A percentile compares a stretch with the other conserved stretches of the same genome.
These are phyloP conservation scores for Pherbina coryleti DNA, from an alignment of 2,888 invertebrate species.

Conservation along the genomic window DNA sequence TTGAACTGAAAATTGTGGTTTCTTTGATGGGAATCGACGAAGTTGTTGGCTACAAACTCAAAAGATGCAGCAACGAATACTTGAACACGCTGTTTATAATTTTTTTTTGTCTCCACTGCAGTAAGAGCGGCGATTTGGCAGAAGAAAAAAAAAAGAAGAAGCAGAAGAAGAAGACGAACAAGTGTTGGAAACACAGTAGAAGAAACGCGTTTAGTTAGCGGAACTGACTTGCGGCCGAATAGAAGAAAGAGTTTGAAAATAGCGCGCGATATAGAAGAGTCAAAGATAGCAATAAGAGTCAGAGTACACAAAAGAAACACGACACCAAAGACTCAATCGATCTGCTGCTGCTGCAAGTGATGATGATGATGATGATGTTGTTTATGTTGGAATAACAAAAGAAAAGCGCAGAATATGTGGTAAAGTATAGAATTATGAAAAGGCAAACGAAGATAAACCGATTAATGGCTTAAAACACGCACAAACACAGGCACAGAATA, in stretches of 20 bases:
- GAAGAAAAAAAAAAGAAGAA: too few relatives aligned
- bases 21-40: conserved; percentile 20
- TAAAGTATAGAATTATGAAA: not conserved
- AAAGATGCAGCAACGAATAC: not conserved
- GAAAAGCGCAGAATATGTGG: conserved; percentile 1
- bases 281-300: not conserved
- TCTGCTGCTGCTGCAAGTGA: not conserved
- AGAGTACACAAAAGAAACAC: not conserved
- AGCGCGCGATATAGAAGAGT: conserved; percentile 4
- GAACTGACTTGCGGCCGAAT: conserved; percentile 18
- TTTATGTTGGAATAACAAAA: not conserved
- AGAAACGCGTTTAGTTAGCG: conserved; percentile 30
- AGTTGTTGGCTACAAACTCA: not conserved
- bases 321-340: conserved; percentile 17
- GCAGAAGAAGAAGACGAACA: not conserved
- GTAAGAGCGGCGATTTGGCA: not conserved
- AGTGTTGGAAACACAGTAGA: not conserved
- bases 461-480: conserved; percentile 35
- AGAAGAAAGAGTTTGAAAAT: not conserved
- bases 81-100: conserved; percentile 5
- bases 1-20: conserved; percentile 28
- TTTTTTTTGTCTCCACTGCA: not conserved
- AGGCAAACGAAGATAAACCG: conserved; percentile 19
- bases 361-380: not conserved
- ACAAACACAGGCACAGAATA: conserved; percentile 1